Evolutionary conservation across 2,113 vertebrate genomes (phyloP), one percentile per base, ranked within the genome.

Genomic region (Perca flavescens): DNA sequence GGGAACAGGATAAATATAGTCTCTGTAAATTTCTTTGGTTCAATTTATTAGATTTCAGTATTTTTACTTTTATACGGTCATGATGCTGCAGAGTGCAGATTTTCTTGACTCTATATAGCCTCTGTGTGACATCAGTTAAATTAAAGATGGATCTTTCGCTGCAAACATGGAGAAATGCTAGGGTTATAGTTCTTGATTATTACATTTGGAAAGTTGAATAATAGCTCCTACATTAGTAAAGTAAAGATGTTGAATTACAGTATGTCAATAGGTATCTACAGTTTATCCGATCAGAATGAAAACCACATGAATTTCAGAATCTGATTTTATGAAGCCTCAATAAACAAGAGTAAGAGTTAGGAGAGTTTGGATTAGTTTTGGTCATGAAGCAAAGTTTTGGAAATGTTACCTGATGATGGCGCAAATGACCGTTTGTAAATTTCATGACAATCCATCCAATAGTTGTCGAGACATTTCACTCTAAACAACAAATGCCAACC

Each of bases 1-100:
- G 67, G 74, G 76, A 88, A 83, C 49, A 79, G 28, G 54, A 57
- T 50, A 66, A 86, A 79, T 77, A 65, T 31, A 81, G 70, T 40
- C 36, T 43, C 54, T 69, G 64, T 46, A 6, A 10, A 72, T 63
- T 75, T 67, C 43, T 81, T 72, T 5, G 11, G 40, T 43, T 46
- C 4, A 43, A 76, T 68, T 66, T 72, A 62, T 81, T 72, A 5
- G 11, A 36, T 36, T 60, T 60, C 16, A 25, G 52, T 57, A 17
- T 17, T 46, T 68, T 49, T 54, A 49, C 12, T 46, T 47, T 53
- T 9, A 40, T 10, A 13, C 1, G 21, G 40, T 47, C n/a, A 46
- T 46, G 12, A 43, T 43, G 40, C 40, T 54, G 28, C 58, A 21
- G 17, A 34, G 56, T 56, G 12, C 1, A 17, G 22, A 49, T 21